A percentile compares a stretch with the other conserved stretches of the same genome.
phyloP scores from a whole-genome alignment of 2,888 invertebrate species.

The Thera obeliscata region DNA sequence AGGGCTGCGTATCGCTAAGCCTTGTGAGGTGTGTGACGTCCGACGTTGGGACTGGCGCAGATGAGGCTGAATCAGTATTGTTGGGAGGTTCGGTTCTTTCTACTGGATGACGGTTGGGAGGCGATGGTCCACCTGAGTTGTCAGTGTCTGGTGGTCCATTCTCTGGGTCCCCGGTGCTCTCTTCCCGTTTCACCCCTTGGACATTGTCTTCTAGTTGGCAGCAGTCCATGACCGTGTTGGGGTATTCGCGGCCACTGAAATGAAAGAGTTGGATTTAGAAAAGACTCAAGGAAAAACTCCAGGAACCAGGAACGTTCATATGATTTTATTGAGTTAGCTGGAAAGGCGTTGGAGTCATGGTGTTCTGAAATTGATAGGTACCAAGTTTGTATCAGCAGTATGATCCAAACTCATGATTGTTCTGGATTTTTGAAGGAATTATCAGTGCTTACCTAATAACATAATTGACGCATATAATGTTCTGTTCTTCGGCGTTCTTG shows the following conservation, averaged over 20 bases:
- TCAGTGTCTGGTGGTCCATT: constrained; percentile 95
- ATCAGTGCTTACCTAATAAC: constrained; percentile 91
- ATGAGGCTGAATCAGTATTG: constrained; percentile 70
- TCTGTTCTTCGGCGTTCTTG: constrained; percentile 98
- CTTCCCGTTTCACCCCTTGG: constrained; percentile 93
- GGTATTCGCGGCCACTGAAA: constrained; percentile 92
- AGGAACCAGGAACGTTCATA: neutral
- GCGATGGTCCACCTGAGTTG: constrained; percentile 76
- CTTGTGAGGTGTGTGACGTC: constrained; percentile 78
- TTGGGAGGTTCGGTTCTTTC: constrained; percentile 75
- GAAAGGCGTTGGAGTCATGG: too few species aligned
- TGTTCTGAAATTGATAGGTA: neutral
- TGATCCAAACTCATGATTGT: neutral
- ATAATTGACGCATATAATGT: constrained; percentile 98
- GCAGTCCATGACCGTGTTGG: constrained; percentile 96
- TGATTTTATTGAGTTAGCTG: neutral
- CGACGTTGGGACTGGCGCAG: constrained; percentile 73
- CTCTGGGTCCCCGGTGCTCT: constrained; percentile 92
- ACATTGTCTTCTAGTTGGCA: constrained; percentile 95
- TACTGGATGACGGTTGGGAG: constrained; percentile 66
- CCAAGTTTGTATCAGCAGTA: neutral
- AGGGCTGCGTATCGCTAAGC: constrained; percentile 71
- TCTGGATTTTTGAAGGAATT: neutral
- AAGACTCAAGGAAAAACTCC: neutral
- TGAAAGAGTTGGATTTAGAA: neutral